A percentile compares a stretch with the other conserved stretches of the same genome.
Conservation (phyloP, 2,113 vertebrate genomes). For the Catagonus wagneri region DNA sequence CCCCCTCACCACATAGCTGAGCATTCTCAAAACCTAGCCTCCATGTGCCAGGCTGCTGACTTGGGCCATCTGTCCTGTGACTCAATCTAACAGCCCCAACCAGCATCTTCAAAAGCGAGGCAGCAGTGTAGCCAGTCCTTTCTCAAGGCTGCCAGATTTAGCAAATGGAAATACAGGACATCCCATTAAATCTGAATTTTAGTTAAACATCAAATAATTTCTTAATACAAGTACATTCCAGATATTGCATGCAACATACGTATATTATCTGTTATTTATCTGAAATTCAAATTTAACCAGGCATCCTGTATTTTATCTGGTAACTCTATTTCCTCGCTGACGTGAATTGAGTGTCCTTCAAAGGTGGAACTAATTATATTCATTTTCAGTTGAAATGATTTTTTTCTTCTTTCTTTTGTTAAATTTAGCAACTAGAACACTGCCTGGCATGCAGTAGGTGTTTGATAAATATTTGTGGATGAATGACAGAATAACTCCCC, state of each 20-base stretch:
- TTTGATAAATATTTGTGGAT: background rate
- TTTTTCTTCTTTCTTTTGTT: background rate
- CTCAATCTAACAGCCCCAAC: background rate
- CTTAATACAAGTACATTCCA: background rate
- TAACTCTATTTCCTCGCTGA: background rate
- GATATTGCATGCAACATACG: background rate
- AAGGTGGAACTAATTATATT: background rate
- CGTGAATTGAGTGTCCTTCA: conserved; percentile 38
- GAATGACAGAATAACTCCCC: background rate
- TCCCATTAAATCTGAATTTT: conserved; percentile 30
- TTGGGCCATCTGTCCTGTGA: background rate
- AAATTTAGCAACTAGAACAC: conserved; percentile 17
- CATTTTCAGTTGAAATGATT: background rate
- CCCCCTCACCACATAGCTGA: background rate
- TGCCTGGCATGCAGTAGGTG: background rate
- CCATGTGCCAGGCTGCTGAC: no score
- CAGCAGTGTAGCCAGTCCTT: background rate
- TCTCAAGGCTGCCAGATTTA: background rate
- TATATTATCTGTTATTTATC: background rate
- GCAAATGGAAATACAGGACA: background rate
- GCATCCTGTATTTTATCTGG: background rate
- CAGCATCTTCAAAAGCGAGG: background rate
- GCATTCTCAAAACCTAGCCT: background rate
- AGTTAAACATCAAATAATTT: background rate
- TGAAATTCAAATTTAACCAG: conserved; percentile 37